These are phyloP conservation scores for Argyra leucocephala DNA, from an alignment of 2,888 invertebrate species.

Conservation along the genomic window DNA sequence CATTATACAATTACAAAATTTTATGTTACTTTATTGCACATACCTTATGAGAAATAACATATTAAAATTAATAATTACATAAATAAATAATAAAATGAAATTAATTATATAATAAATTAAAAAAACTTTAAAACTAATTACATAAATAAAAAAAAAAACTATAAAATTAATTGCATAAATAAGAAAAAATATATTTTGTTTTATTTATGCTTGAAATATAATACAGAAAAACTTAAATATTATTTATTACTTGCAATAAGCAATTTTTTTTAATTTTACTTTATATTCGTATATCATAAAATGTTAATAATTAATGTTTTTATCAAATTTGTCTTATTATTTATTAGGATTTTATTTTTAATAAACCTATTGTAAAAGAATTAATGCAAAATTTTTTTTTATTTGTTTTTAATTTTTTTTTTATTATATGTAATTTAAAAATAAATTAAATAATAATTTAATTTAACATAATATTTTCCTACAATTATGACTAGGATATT, in stretches of 20 bases:
- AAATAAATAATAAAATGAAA: too few relatives aligned
- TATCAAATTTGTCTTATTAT: neutral
- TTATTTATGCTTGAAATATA: too few relatives aligned
- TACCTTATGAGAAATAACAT: neutral
- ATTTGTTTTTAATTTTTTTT: neutral
- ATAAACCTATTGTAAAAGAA: neutral
- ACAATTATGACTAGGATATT: conserved; percentile 2
- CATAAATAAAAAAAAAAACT: too few relatives aligned
- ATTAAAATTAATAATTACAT: neutral
- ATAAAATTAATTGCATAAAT: neutral
- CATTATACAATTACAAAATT: neutral
- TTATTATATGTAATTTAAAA: neutral
- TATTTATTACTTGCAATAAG: too few relatives aligned
- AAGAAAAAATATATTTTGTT: neutral
- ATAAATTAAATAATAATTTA: neutral
- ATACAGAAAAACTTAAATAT: neutral
- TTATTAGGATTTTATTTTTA: neutral
- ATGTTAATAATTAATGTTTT: neutral
- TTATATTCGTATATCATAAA: neutral
- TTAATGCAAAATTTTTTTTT: neutral
- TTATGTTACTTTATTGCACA: neutral
- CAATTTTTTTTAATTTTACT: neutral
- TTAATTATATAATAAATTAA: too few relatives aligned
- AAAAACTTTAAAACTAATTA: too few relatives aligned
- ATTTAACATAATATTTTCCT: neutral